Evolutionary conservation across 2,888 invertebrate genomes (phyloP).

Genomic region (Diabrotica balteata): DNA sequence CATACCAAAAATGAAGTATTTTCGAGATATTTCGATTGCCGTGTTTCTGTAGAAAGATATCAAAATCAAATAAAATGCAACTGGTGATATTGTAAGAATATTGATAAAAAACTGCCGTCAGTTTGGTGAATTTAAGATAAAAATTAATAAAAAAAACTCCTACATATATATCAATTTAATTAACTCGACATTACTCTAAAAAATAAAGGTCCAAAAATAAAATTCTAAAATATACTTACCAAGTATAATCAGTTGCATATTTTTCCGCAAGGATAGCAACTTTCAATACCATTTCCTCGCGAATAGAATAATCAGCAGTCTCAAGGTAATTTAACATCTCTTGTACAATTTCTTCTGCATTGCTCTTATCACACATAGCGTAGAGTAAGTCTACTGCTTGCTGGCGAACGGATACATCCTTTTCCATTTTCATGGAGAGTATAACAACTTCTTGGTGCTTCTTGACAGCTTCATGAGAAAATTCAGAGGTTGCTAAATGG

Average conservation of each 20-base stretch:
- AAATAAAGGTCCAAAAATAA: too few relatives aligned
- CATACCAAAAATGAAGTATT: too few relatives aligned
- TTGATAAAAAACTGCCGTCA: too few relatives aligned
- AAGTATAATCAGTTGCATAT: constrained; percentile 99
- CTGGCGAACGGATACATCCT: constrained; percentile 97
- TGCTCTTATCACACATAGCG: constrained; percentile 99
- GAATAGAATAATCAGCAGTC: constrained; percentile 98
- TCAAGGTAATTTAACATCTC: constrained; percentile 99
- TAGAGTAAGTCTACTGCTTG: constrained; percentile 98
- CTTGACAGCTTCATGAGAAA: constrained; percentile 99
- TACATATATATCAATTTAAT: too few relatives aligned
- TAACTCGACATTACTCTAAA: too few relatives aligned
- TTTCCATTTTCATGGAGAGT: constrained; percentile 98
- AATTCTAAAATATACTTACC: constrained; percentile 66
- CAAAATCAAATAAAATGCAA: too few relatives aligned
- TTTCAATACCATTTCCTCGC: constrained; percentile 99
- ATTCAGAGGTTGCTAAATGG: constrained; percentile 97
- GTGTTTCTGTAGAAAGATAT: too few relatives aligned
- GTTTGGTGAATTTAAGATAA: too few relatives aligned
- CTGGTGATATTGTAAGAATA: too few relatives aligned
- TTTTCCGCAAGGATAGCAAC: constrained; percentile 99
- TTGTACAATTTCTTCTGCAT: constrained; percentile 98
- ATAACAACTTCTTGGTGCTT: constrained; percentile 99
- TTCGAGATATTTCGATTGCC: too few relatives aligned
- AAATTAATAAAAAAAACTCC: too few relatives aligned